Evolutionary conservation across 2,797 vertebrate genomes (phyloP).

Genomic region (Danio albolineatus): DNA sequence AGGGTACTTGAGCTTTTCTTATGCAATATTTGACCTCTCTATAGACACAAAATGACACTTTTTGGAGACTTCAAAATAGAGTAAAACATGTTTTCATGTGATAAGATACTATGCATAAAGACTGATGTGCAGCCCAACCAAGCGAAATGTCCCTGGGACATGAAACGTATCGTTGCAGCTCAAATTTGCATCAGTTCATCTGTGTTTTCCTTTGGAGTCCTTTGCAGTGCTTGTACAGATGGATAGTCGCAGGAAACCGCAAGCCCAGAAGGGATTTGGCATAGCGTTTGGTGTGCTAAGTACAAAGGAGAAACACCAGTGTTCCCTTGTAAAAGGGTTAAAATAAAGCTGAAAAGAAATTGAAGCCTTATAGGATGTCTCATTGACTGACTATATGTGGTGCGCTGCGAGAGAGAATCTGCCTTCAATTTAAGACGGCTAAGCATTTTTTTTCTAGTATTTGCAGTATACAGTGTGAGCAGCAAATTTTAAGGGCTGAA

Average conservation of each 20-base stretch:
- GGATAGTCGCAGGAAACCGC: slow-evolving; percentile 77
- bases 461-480: neutral
- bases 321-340: slow-evolving; percentile 78
- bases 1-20: slow-evolving; percentile 48
- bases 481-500: slow-evolving; percentile 19
- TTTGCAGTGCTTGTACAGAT: slow-evolving; percentile 75
- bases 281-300: slow-evolving; percentile 77
- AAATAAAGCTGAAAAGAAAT: slow-evolving; percentile 71
- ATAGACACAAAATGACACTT: neutral
- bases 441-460: neutral
- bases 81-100: slow-evolving; percentile 4
- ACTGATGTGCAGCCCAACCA: neutral
- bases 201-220: slow-evolving; percentile 69
- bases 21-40: slow-evolving; percentile 9
- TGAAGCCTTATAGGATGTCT: slow-evolving; percentile 72
- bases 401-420: slow-evolving; percentile 37
- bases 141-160: slow-evolving; percentile 42
- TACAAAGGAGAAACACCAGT: slow-evolving; percentile 80
- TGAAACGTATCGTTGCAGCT: slow-evolving; percentile 53
- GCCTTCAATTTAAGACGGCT: slow-evolving; percentile 1
- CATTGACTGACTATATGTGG: slow-evolving; percentile 56
- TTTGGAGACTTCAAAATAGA: slow-evolving; percentile 9
- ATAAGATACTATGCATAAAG: neutral
- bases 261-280: slow-evolving; percentile 73
- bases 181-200: slow-evolving; percentile 65